These are phyloP conservation scores for Leptopilina drosophilae DNA, from an alignment of 2,888 invertebrate species.

Conservation along the genomic window DNA sequence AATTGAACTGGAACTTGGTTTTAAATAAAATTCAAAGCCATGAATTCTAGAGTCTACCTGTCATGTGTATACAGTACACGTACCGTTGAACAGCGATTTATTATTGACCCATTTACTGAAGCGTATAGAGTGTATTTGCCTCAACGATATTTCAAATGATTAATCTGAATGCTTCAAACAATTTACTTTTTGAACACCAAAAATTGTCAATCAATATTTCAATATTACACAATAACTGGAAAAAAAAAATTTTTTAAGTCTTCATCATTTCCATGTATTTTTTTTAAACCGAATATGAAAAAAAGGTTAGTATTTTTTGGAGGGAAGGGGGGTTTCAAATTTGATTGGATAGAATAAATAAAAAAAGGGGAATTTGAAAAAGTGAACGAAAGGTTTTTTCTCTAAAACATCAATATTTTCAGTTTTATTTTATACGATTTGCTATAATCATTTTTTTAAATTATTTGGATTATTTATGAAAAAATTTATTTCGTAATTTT, in stretches of 20 bases:
- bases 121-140: slow-evolving; percentile 33
- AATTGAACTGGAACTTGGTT: slow-evolving; percentile 33
- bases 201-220: slow-evolving; percentile 31
- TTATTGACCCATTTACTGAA: slow-evolving; percentile 38
- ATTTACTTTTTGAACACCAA: slow-evolving; percentile 22
- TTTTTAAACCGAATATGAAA: too few relatives aligned
- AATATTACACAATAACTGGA: neutral
- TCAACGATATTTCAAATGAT: slow-evolving; percentile 38
- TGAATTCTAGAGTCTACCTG: slow-evolving; percentile 30
- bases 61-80: slow-evolving; percentile 27
- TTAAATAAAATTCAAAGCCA: slow-evolving; percentile 37
- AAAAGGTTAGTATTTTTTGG: too few relatives aligned
- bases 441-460: too few relatives aligned
- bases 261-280: neutral
- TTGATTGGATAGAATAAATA: too few relatives aligned
- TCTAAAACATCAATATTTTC: too few relatives aligned
- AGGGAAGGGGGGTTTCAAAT: too few relatives aligned
- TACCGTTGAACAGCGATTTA: slow-evolving; percentile 37
- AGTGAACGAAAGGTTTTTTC: too few relatives aligned
- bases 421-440: too few relatives aligned
- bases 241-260: neutral
- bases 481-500: too few relatives aligned
- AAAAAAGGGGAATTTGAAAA: too few relatives aligned
- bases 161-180: slow-evolving; percentile 36
- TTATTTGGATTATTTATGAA: too few relatives aligned